phyloP scores from a whole-genome alignment of 1,140 invertebrate genomes.

The Cylas formicarius region DNA sequence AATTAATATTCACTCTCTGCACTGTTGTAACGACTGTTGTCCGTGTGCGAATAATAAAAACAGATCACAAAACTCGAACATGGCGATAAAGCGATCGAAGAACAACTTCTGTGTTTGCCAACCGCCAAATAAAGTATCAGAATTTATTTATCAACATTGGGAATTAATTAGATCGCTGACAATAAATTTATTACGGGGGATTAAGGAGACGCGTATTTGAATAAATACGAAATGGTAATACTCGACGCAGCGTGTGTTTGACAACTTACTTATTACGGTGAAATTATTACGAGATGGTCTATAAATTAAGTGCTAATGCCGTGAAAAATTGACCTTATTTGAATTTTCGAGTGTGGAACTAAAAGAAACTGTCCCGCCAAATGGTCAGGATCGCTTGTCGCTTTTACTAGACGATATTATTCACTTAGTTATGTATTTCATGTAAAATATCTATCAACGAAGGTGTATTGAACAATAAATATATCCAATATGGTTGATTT shows the following conservation, averaged over 20 bases:
- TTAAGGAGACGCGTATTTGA: slow-evolving; percentile 1
- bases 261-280: slow-evolving; percentile 5
- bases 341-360: no score
- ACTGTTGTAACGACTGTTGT: neutral
- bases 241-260: neutral
- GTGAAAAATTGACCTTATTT: no score
- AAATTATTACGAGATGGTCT: neutral
- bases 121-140: slow-evolving; percentile 6
- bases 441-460: no score
- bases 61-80: slow-evolving; percentile 1
- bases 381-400: no score
- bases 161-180: slow-evolving; percentile 2
- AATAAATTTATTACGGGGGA: slow-evolving; percentile 2
- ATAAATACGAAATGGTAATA: slow-evolving; percentile 3
- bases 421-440: no score
- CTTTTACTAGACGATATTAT: no score
- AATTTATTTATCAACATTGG: slow-evolving; percentile 1
- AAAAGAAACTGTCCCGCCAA: no score
- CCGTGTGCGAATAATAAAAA: neutral
- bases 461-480: no score
- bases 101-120: neutral
- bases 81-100: neutral
- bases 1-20: neutral
- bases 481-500: no score
- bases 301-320: no score